Conservation (phyloP, 53 echinoderm and acorn worm species). For the Paracentrotus lividus region DNA sequence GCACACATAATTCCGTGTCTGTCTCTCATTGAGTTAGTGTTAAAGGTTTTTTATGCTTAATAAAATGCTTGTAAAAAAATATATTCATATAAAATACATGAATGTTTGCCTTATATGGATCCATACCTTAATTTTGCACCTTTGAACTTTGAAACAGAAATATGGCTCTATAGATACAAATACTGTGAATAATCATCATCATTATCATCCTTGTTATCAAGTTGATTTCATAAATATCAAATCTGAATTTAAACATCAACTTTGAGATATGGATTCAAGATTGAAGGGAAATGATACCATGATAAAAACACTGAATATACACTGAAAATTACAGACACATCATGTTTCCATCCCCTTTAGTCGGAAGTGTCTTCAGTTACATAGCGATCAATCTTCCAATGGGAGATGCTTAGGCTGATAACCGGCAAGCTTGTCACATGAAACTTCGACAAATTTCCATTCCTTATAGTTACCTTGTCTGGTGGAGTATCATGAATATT, state of each 20-base stretch:
- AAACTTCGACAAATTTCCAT: not conserved
- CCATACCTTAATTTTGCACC: too few relatives aligned
- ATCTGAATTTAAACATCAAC: too few relatives aligned
- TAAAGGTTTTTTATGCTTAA: too few relatives aligned
- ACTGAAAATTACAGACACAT: not conserved
- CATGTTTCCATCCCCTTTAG: not conserved
- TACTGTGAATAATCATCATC: too few relatives aligned
- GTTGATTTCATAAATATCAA: not conserved
- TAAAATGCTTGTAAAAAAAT: too few relatives aligned
- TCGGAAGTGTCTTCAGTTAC: not conserved
- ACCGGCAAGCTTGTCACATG: not conserved
- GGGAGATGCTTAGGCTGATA: not conserved
- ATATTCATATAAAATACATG: too few relatives aligned
- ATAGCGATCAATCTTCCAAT: not conserved
- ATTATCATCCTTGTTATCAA: too few relatives aligned
- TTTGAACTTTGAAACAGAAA: too few relatives aligned
- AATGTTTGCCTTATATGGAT: too few relatives aligned
- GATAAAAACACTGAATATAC: not conserved
- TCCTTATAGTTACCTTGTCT: constrained; percentile 26
- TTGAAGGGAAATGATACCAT: not conserved
- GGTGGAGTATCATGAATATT: not conserved
- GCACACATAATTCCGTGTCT: not conserved
- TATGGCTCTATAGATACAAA: too few relatives aligned
- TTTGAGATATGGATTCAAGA: too few relatives aligned
- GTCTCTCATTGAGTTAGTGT: not conserved